A percentile compares a stretch with the other conserved stretches of the same genome.
Conservation (phyloP, 1,140 invertebrate species). For the Pygmarrhopalites habei region DNA sequence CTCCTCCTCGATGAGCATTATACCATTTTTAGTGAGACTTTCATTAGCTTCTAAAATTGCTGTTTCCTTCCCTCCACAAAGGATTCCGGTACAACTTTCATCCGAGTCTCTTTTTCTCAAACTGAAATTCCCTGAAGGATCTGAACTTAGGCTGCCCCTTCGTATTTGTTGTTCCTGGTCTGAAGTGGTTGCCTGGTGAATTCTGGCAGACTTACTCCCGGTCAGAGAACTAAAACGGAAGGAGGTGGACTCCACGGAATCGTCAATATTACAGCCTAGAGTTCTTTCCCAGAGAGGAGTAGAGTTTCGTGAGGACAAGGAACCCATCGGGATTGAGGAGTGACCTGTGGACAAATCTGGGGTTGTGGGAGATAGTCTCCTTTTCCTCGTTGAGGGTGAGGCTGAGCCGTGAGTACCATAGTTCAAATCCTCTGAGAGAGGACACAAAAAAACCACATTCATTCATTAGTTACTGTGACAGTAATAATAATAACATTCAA, state of each 20-base stretch:
- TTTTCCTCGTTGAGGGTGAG: conserved; percentile 7
- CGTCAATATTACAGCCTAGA: conserved; percentile 4
- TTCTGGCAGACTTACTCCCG: conserved; percentile 7
- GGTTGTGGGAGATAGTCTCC: not conserved
- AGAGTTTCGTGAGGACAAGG: not conserved
- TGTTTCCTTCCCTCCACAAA: not conserved
- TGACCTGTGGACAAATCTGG: not conserved
- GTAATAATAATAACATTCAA: too few species aligned
- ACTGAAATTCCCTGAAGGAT: conserved; percentile 21
- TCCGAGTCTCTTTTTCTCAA: not conserved
- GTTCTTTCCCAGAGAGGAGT: conserved; percentile 2
- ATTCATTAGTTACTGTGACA: too few species aligned
- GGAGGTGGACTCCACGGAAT: conserved; percentile 5
- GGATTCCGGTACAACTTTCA: not conserved
- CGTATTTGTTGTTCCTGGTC: not conserved
- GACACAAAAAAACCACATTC: too few species aligned
- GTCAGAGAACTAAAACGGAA: conserved; percentile 9
- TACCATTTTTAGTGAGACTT: not conserved
- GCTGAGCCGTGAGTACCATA: not conserved
- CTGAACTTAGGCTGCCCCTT: not conserved
- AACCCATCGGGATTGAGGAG: not conserved
- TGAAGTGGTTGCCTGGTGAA: not conserved
- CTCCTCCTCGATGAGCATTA: conserved; percentile 4
- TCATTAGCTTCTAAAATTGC: not conserved
- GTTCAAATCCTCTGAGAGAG: too few species aligned